Conservation (phyloP, 2,888 invertebrate species). For the Hipparchia sbordonii region DNA sequence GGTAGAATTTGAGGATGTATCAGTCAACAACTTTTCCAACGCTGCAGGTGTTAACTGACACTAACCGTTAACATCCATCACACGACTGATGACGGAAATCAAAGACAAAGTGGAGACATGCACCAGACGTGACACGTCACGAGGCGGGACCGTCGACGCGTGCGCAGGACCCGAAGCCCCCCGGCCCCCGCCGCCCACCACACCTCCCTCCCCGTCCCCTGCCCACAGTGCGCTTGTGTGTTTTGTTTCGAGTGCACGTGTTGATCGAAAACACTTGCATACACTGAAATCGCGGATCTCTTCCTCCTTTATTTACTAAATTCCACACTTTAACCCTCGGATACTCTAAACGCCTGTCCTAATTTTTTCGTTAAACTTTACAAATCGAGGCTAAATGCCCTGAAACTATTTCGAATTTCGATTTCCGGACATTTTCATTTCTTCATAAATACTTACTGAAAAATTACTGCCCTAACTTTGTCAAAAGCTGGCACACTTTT, state of each 20-base stretch:
- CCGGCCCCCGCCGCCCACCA: constrained; percentile 40
- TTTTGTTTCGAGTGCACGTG: constrained; percentile 46
- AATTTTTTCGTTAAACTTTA: neutral
- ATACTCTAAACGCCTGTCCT: neutral
- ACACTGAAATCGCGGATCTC: neutral
- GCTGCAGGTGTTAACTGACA: neutral
- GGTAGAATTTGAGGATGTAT: neutral
- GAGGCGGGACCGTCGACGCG: constrained; percentile 44
- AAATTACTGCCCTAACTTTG: neutral
- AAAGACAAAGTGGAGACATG: constrained; percentile 32
- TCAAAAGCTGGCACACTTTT: constrained; percentile 17
- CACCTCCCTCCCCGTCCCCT: constrained; percentile 32
- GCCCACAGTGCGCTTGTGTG: constrained; percentile 39
- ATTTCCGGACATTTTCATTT: neutral
- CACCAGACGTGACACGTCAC: constrained; percentile 37
- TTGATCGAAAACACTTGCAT: constrained; percentile 24
- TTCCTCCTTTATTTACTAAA: neutral
- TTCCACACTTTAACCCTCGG: neutral
- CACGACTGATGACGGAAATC: neutral
- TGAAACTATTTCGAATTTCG: neutral
- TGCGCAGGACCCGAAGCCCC: constrained; percentile 43
- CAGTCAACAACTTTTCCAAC: neutral
- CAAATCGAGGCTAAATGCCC: neutral
- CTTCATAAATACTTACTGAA: neutral
- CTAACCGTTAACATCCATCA: neutral